phyloP scores from a whole-genome alignment of 2,888 invertebrate species.

The Calliphora vomitoria region DNA sequence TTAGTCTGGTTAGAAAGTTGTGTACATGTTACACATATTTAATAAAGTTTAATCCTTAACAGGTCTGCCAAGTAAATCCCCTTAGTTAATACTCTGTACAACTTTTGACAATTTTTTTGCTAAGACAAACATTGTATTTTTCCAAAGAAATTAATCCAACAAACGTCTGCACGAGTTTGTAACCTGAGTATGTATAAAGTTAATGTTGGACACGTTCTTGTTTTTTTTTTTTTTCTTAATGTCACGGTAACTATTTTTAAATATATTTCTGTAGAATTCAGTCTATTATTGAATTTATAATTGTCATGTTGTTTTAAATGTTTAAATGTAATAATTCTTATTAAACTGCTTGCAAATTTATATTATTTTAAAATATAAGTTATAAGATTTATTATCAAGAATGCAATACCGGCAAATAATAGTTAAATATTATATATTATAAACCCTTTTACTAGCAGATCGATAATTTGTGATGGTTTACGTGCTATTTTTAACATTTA shows the following conservation, averaged over 20 bases:
- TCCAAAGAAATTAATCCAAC: not conserved
- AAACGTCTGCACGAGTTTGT: not conserved
- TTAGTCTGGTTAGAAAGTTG: not conserved
- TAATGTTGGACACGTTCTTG: too few species aligned
- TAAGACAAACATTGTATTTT: not conserved
- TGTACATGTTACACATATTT: not conserved
- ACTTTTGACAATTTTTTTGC: not conserved
- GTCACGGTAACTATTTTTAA: too few species aligned
- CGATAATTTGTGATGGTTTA: not conserved
- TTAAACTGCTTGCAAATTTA: not conserved
- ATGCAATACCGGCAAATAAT: not conserved
- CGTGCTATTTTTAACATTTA: slow-evolving; percentile 24
- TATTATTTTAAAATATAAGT: not conserved
- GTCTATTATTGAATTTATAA: too few species aligned
- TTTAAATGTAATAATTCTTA: not conserved
- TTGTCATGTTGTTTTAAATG: not conserved
- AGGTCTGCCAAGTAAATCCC: not conserved
- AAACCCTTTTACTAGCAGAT: not conserved
- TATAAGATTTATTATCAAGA: not conserved
- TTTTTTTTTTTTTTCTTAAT: too few species aligned
- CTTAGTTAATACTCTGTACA: not conserved
- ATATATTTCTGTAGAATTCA: too few species aligned
- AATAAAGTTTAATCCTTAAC: not conserved
- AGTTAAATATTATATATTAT: too few species aligned
- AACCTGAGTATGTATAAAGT: too few species aligned